A percentile compares a stretch with the other conserved stretches of the same genome.
Conservation (phyloP, 2,888 invertebrate genomes). For the Euzophera pinguis region DNA sequence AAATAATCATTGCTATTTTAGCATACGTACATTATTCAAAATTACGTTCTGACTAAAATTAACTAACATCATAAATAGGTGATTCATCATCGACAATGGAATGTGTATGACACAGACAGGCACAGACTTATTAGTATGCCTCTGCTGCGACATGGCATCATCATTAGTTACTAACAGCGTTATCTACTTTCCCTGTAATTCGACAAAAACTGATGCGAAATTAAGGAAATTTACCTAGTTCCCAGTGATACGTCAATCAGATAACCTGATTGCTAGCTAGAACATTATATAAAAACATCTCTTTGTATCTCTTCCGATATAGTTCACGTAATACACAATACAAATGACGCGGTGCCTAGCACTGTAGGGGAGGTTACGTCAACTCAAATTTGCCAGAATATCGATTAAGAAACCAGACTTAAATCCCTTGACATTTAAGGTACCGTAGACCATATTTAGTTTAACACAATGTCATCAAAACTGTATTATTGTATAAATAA, state of each 20-base stretch:
- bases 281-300: background rate
- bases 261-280: background rate
- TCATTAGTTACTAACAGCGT: background rate
- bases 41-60: background rate
- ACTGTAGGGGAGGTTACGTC: slow-evolving; percentile 4
- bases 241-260: background rate
- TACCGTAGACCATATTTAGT: background rate
- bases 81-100: background rate
- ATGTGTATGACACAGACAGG: background rate
- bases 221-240: slow-evolving; percentile 1
- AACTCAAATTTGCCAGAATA: background rate
- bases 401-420: slow-evolving; percentile 6
- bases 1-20: too few species aligned
- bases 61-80: background rate
- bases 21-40: too few species aligned
- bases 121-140: background rate
- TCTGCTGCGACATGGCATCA: background rate
- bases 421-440: background rate
- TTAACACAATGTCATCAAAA: background rate
- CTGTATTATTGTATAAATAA: background rate
- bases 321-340: background rate
- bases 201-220: background rate
- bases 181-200: background rate
- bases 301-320: background rate
- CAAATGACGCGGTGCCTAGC: slow-evolving; percentile 2